These are phyloP conservation scores for Pseudomyrmex pallidus DNA, from an alignment of 1,140 invertebrate species.

Conservation along the genomic window DNA sequence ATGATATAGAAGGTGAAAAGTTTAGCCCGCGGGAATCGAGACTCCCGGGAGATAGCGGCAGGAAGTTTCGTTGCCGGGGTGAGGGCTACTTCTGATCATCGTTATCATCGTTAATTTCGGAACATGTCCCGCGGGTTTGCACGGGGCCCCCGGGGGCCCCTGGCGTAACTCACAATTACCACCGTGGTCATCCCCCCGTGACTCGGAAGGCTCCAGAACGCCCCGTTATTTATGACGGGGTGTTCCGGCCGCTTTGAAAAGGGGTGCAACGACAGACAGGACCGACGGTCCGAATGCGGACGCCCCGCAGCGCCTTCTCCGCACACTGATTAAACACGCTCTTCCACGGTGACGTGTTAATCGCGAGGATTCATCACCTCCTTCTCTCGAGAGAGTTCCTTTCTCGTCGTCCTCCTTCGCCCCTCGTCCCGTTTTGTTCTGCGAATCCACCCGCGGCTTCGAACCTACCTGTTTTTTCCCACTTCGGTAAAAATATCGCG, in stretches of 20 bases:
- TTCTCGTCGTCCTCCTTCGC: conserved; percentile 54
- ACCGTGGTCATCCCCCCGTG: conserved; percentile 76
- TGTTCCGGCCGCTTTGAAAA: conserved; percentile 71
- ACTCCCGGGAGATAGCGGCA: background rate
- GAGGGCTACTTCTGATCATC: conserved; percentile 61
- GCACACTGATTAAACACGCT: conserved; percentile 82
- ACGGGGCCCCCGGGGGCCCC: conserved; percentile 29
- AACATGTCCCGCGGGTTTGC: conserved; percentile 45
- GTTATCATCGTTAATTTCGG: conserved; percentile 68
- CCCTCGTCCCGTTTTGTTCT: conserved; percentile 9
- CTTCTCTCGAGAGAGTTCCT: conserved; percentile 64
- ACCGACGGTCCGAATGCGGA: conserved; percentile 76
- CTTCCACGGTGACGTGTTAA: conserved; percentile 82
- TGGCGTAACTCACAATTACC: conserved; percentile 81
- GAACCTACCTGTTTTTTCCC: background rate
- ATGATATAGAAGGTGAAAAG: conserved; percentile 44
- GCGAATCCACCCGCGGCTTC: conserved; percentile 24
- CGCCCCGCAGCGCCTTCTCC: conserved; percentile 81
- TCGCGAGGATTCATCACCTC: conserved; percentile 81
- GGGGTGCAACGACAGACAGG: conserved; percentile 76
- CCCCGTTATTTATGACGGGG: conserved; percentile 80
- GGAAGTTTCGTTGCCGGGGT: background rate
- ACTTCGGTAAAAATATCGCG: background rate
- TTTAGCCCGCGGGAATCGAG: background rate
- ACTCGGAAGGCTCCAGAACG: conserved; percentile 70